Conservation (phyloP, 1,140 invertebrate species). For the Drosophila pectinifera region DNA sequence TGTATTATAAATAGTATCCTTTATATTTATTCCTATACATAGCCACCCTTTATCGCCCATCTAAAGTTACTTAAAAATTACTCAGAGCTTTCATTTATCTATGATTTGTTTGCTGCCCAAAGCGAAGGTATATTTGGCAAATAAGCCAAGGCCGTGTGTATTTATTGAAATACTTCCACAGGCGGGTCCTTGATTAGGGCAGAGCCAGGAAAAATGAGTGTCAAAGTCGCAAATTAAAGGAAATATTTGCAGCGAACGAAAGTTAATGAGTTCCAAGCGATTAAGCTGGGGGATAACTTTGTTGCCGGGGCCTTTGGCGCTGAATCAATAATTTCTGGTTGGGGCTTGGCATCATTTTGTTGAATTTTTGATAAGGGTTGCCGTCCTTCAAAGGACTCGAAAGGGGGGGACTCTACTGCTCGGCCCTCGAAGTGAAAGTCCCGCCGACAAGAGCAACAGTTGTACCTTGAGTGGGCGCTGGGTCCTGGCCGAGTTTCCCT, state of each 20-base stretch:
- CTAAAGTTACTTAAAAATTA: too few relatives aligned
- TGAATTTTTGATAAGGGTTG: conserved; percentile 61
- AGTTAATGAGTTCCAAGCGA: conserved; percentile 49
- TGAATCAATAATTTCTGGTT: conserved; percentile 44
- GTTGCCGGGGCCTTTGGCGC: not conserved
- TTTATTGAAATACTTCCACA: too few relatives aligned
- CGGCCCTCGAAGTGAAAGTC: conserved; percentile 11
- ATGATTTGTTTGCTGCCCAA: too few relatives aligned
- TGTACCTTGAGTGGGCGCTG: conserved; percentile 25
- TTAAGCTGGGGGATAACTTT: conserved; percentile 4
- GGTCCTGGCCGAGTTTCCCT: not conserved
- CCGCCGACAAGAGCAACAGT: conserved; percentile 48
- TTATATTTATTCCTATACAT: too few relatives aligned
- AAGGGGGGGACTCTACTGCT: too few relatives aligned
- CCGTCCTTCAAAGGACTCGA: conserved; percentile 20
- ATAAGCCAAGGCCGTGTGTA: too few relatives aligned
- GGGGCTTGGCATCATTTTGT: conserved; percentile 20
- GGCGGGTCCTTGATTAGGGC: too few relatives aligned
- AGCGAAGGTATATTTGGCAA: too few relatives aligned
- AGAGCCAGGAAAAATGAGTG: not conserved
- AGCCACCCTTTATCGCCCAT: too few relatives aligned
- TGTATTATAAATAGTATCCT: too few relatives aligned
- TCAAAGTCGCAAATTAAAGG: conserved; percentile 11
- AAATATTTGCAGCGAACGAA: too few relatives aligned
- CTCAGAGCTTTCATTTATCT: too few relatives aligned